Base-by-base conservation (phyloP, 2,113 vertebrate genomes). In the Atrichornis clamosus region DNA sequence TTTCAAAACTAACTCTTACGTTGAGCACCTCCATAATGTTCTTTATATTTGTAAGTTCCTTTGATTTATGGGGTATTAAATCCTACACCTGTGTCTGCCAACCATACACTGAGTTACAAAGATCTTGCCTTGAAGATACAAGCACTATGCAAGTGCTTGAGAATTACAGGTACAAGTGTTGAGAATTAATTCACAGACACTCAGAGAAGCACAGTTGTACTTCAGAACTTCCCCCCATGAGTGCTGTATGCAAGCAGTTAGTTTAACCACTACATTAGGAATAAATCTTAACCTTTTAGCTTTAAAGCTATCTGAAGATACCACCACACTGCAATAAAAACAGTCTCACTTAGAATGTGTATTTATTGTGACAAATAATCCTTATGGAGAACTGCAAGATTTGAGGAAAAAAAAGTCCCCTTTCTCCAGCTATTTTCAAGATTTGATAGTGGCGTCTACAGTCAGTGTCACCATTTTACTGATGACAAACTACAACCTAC, bases 261-360 rank as follows among this genome's bases (percentile, higher is more conserved):
- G 32, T 76, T 90, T 91, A 84, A 84, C 87, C 24, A 91, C 87
- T 56, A 64, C 41, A 53, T 68, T 55, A 87, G 10, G 17, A 93
- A 91, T 56, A 93, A 87, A 91, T 60, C 72, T 63, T 72, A 89
- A 94, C 69, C 44, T 91, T 93, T 93, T 30, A 39, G 23, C 24
- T 94, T 87, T 84, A 87, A 78, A 89, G 35, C 46, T 52, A 81
- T 32, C 56, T 68, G 47, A 89, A 84, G 69, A 67, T 55, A 89
- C 24, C 84, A 64, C 78, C 73, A 75, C 14, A 22, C 7, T 78
- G 47, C 63, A 72, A 58, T 91, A 91, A 76, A 79, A 87, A 65
- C 9, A 56, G 33, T 67, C 42, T 60, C 60, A 46, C 12, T 30
- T 82, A 35, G 30, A 89, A 44, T 2, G 2, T 27, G 21, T 67